phyloP scores from a whole-genome alignment of 2,888 invertebrate species.

The Spialia ferax region DNA sequence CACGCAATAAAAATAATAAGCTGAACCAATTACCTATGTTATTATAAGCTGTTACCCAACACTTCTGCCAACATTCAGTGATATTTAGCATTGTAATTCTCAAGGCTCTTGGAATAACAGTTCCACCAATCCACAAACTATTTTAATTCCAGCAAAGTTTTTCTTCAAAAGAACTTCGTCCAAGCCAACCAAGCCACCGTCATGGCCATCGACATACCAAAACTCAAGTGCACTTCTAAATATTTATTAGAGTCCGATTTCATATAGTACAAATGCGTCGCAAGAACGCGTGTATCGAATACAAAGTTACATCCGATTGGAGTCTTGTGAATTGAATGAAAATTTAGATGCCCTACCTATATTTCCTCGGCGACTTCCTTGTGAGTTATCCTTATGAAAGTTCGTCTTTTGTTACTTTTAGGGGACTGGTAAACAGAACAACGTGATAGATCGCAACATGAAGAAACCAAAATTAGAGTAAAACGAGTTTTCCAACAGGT shows the following conservation, averaged over 20 bases:
- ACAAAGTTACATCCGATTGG: slow-evolving; percentile 7
- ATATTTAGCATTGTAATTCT: neutral
- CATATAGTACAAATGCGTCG: slow-evolving; percentile 35
- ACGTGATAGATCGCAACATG: neutral
- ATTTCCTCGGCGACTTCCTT: slow-evolving; percentile 28
- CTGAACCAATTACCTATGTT: too few species aligned
- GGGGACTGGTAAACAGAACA: neutral
- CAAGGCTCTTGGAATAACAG: neutral
- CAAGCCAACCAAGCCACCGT: neutral
- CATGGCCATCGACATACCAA: slow-evolving; percentile 15
- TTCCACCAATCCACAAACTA: neutral
- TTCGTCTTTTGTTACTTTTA: neutral
- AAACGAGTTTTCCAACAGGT: neutral
- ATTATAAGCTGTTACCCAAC: too few species aligned
- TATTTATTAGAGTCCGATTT: slow-evolving; percentile 38
- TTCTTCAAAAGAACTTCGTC: neutral
- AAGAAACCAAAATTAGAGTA: too few species aligned
- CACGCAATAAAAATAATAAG: too few species aligned
- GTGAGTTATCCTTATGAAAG: slow-evolving; percentile 18
- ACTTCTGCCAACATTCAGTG: too few species aligned
- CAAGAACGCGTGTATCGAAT: slow-evolving; percentile 34
- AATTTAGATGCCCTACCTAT: slow-evolving; percentile 27
- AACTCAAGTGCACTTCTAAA: slow-evolving; percentile 21
- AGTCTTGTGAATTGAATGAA: slow-evolving; percentile 34
- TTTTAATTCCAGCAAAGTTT: neutral